Base-by-base conservation (phyloP, 2,113 vertebrate species). In the Platycercus adscitus region DNA sequence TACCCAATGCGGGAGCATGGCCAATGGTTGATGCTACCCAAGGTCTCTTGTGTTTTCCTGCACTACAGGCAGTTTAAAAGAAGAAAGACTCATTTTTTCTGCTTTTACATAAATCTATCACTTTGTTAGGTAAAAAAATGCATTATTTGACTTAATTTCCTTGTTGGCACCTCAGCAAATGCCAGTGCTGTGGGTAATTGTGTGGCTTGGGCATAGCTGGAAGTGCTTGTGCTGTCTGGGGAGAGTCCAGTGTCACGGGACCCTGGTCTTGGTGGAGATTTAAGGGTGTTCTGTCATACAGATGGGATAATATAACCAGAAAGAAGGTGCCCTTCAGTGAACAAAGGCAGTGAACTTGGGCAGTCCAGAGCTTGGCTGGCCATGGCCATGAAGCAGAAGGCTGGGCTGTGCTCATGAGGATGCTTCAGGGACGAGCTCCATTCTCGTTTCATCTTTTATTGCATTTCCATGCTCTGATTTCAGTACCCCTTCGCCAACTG, bases 1-100 rank as follows among this genome's bases (percentile, higher is more conserved):
- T 2, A 21, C 52, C 17, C 5, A 2, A 1, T 6, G 17, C n/a
- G 4, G 5, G 17, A 12, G 23, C 7, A 4, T 35, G 9, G 33
- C 4, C 19, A 46, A 12, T 63, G 47, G 23, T 23, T 41, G 60
- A 28, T 24, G 85, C 41, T 35, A 0, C 20, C 19, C n/a, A 9
- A 25, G 31, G 5, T 53, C 24, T 43, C 41, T 31, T 17, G 13
- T 20, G 31, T 29, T 20, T 39, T 37, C 43, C 24, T 46, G 28
- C 17, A 1, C n/a, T 60, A 13, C 23, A 16, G 28, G 49, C 23
- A 37, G 17, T 35, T 35, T n/a, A 28, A 43, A 24, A 50, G 17
- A 31, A 37, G 39, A 28, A 63, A 37, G 7, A 2, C 29, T 41
- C 14, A 28, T 37, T 49, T 18, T 14, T 85, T 39, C 24, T 78